Percentiles rank a stretch among this genome's conserved stretches.
Conservation (phyloP, 2,888 invertebrate species). For the Stenurella melanura region DNA sequence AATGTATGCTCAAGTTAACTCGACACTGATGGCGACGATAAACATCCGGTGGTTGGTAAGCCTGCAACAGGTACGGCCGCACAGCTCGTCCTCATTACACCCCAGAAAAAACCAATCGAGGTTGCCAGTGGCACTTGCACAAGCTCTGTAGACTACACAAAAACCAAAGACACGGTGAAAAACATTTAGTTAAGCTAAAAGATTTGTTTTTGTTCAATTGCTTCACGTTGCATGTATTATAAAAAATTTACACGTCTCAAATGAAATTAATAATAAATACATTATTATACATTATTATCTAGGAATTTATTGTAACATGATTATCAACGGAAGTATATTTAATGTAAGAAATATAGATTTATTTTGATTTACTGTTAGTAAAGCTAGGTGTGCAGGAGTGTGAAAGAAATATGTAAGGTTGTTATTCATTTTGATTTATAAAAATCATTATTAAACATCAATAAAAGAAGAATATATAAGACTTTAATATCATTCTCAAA, state of each 20-base stretch:
- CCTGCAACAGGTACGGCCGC: conserved; percentile 68
- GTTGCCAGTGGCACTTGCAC: conserved; percentile 45
- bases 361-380: too few species aligned
- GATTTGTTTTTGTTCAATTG: conserved; percentile 15
- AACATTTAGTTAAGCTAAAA: conserved; percentile 15
- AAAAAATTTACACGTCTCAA: background rate
- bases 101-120: conserved; percentile 64
- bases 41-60: conserved; percentile 65
- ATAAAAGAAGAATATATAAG: too few species aligned
- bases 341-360: too few species aligned
- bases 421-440: too few species aligned
- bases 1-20: conserved; percentile 67
- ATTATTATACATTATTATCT: too few species aligned
- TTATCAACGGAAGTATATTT: too few species aligned
- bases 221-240: background rate
- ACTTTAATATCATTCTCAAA: too few species aligned
- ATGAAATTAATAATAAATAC: too few species aligned
- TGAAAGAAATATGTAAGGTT: too few species aligned
- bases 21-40: conserved; percentile 69
- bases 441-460: too few species aligned
- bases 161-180: conserved; percentile 31
- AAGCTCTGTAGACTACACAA: conserved; percentile 27
- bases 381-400: too few species aligned
- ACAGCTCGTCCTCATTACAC: conserved; percentile 62
- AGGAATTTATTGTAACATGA: too few species aligned